Evolutionary conservation across 2,113 vertebrate genomes (phyloP), one percentile per base, ranked within the genome.

Genomic region (Sinocyclocheilus grahami): DNA sequence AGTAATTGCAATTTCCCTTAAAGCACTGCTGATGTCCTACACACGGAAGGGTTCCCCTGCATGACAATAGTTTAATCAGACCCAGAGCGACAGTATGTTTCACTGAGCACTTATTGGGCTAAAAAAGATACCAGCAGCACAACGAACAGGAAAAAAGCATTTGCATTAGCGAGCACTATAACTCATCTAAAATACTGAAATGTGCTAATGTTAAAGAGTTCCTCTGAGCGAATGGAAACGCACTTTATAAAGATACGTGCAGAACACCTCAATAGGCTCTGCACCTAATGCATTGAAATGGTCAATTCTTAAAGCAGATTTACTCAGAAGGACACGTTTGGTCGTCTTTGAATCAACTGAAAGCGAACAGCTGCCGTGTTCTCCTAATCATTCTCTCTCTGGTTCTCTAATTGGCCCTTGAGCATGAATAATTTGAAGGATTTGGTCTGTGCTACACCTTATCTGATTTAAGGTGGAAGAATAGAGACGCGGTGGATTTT

Each of bases 401-500:
- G 76, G 78, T 63, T 87, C 51, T 84, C 87, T 91, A 92, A 92
- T 90, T 90, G 92, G 89, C 86, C 85, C 92, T 93, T 89, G 87
- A 92, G 90, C 84, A 89, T 88, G 90, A 88, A 86, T 91, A 90
- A 94, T 93, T 89, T 92, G 90, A 84, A 88, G 85, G 88, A 92
- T 90, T 91, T 91, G 86, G 86, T 88, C 89, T 89, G 88, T 87
- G 88, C 89, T 89, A 86, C 90, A 91, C 91, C 91, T 91, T 91
- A 86, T 89, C 91, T 87, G 89, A 91, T 92, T 89, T 80, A 90
- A 88, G 88, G 86, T 84, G 83, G 87, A 82, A 55, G n/a, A 7
- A 60, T 63, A 87, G 55, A 65, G 77, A 33, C 51, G 65, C 83
- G 74, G 79, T 33, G 80, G 60, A 88, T 85, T 77, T 67, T 83